Conservation (phyloP, 2,113 vertebrate genomes). For the Sylvia atricapilla region DNA sequence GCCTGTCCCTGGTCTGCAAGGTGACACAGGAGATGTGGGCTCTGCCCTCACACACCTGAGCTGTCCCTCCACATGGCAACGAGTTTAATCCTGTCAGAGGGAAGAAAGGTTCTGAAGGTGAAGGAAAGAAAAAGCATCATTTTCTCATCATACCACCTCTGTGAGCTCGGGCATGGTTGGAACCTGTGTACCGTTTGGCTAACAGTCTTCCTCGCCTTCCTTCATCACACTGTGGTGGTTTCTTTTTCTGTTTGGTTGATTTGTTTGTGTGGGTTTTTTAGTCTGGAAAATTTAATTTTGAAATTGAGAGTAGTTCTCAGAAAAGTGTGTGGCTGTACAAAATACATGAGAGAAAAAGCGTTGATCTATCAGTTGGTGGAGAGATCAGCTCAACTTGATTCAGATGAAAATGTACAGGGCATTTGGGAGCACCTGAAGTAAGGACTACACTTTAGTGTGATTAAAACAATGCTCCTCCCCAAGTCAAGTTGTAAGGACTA, state of each 20-base stretch:
- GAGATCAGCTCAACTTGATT: not conserved
- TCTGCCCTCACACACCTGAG: not conserved
- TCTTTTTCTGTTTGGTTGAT: not conserved
- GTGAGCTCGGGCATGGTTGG: accelerated
- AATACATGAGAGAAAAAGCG: not conserved
- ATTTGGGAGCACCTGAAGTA: not conserved
- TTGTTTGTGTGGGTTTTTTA: not conserved
- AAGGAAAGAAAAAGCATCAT: accelerated
- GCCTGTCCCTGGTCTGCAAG: accelerated
- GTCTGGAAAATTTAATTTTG: not conserved
- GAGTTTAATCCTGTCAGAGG: accelerated
- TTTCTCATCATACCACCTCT: accelerated
- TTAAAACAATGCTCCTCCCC: not conserved
- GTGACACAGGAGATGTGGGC: accelerated
- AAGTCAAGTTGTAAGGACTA: not conserved
- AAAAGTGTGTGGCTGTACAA: not conserved
- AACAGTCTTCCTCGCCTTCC: not conserved
- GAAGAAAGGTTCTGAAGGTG: not conserved
- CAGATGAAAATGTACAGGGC: not conserved
- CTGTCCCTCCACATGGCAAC: not conserved
- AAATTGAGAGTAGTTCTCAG: not conserved
- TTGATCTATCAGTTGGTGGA: not conserved
- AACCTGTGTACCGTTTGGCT: not conserved
- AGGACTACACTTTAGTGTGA: not conserved
- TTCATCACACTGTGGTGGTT: not conserved